Conservation (phyloP, 2,888 invertebrate species). For the Chymomyza procnemis region DNA sequence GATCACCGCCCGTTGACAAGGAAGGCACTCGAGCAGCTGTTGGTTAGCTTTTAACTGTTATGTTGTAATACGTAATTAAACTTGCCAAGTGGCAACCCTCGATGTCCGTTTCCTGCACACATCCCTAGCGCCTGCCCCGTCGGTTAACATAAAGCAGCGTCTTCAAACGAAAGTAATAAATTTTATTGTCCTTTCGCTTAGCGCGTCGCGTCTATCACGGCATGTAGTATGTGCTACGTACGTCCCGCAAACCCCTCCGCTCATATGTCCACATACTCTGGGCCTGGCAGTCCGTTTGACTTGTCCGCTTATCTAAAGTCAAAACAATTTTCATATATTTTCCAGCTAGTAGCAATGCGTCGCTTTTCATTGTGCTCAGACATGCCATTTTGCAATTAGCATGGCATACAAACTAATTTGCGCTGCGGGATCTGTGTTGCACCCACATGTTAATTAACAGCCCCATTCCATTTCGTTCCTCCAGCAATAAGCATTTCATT, state of each 20-base stretch:
- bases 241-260: slow-evolving; percentile 2
- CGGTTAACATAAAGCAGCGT: slow-evolving; percentile 12
- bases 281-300: background rate
- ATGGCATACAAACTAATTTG: slow-evolving; percentile 76
- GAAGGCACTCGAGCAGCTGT: slow-evolving; percentile 58
- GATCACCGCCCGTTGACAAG: slow-evolving; percentile 16
- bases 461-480: background rate
- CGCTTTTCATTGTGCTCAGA: slow-evolving; percentile 68
- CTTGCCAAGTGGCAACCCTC: slow-evolving; percentile 43
- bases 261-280: background rate
- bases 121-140: background rate
- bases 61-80: slow-evolving; percentile 49
- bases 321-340: slow-evolving; percentile 77
- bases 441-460: slow-evolving; percentile 64
- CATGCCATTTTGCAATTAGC: slow-evolving; percentile 77
- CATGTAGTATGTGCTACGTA: slow-evolving; percentile 15
- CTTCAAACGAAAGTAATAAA: slow-evolving; percentile 71
- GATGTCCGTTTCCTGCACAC: background rate
- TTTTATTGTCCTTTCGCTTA: slow-evolving; percentile 70
- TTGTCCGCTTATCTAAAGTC: slow-evolving; percentile 77
- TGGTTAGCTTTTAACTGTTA: slow-evolving; percentile 12
- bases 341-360: slow-evolving; percentile 32
- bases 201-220: slow-evolving; percentile 62
- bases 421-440: slow-evolving; percentile 63
- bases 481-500: background rate